A percentile compares a stretch with the other conserved stretches of the same genome.
phyloP scores from a whole-genome alignment of 1,140 invertebrate genomes.

The Procambarus virginalis region DNA sequence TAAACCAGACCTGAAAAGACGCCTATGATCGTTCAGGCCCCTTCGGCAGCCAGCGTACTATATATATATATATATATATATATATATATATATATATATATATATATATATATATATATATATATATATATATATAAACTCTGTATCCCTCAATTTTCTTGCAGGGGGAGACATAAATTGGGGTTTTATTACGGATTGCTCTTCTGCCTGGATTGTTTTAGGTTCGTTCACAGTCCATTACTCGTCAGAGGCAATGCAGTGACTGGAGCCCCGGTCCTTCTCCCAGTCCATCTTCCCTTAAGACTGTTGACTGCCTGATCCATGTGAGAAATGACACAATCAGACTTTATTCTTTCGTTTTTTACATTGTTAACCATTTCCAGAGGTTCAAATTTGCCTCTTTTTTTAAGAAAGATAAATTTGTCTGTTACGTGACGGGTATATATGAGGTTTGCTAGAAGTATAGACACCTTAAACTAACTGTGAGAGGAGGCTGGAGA shows the following conservation, averaged over 20 bases:
- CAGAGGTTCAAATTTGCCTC: too few relatives aligned
- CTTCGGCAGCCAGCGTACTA: too few relatives aligned
- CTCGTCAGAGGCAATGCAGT: slow-evolving; percentile 45
- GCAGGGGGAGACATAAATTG: slow-evolving; percentile 38
- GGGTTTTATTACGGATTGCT: slow-evolving; percentile 48
- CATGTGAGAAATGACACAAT: background rate
- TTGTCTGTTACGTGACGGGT: background rate
- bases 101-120: too few relatives aligned
- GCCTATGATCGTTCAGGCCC: too few relatives aligned
- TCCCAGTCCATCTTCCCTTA: too few relatives aligned
- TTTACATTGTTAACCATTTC: too few relatives aligned
- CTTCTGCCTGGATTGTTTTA: slow-evolving; percentile 42
- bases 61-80: too few relatives aligned
- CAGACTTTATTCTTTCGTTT: background rate
- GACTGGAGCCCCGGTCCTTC: background rate
- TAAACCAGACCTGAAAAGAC: too few relatives aligned
- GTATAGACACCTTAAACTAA: background rate
- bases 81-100: background rate
- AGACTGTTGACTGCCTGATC: background rate
- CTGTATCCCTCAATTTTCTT: slow-evolving; percentile 41
- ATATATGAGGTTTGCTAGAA: background rate
- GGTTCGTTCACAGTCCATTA: slow-evolving; percentile 36
- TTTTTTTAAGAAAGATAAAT: background rate
- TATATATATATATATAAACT: background rate
- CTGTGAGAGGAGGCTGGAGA: background rate